Conservation (phyloP, 2,113 vertebrate genomes). For the Sinosuthora webbiana region DNA sequence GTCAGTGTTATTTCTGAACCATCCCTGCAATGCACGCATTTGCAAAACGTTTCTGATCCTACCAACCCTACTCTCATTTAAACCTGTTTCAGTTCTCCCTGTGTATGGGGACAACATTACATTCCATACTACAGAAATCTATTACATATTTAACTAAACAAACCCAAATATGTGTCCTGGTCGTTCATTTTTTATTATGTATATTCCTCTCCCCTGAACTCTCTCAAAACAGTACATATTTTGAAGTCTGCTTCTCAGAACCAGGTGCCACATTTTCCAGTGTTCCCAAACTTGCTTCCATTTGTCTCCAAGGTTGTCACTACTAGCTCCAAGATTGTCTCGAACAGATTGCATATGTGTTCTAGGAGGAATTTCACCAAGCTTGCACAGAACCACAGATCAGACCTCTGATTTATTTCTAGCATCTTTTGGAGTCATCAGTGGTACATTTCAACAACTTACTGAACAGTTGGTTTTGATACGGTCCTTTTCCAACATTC, state of each 20-base stretch:
- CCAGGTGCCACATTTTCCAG: not conserved
- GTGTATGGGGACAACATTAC: not conserved
- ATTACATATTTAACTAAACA: not conserved
- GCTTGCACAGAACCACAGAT: not conserved
- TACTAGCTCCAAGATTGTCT: not conserved
- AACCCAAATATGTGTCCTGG: not conserved
- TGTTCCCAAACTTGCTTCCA: not conserved
- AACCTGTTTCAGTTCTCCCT: not conserved
- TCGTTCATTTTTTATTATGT: not conserved
- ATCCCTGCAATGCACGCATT: rapidly evolving
- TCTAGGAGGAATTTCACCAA: not conserved
- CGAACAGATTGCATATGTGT: not conserved
- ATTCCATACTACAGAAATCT: not conserved
- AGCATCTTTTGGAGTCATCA: not conserved
- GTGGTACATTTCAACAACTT: not conserved
- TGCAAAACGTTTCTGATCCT: not conserved
- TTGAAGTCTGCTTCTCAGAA: not conserved
- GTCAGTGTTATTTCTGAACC: not conserved
- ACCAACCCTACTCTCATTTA: not conserved
- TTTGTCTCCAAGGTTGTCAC: not conserved
- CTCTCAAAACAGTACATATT: not conserved
- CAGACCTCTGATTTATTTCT: not conserved
- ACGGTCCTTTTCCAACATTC: not conserved
- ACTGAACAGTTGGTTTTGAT: not conserved
- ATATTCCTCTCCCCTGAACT: not conserved